These are phyloP conservation scores for Stramonita haemastoma DNA, from an alignment of 2,888 invertebrate species.

Conservation along the genomic window DNA sequence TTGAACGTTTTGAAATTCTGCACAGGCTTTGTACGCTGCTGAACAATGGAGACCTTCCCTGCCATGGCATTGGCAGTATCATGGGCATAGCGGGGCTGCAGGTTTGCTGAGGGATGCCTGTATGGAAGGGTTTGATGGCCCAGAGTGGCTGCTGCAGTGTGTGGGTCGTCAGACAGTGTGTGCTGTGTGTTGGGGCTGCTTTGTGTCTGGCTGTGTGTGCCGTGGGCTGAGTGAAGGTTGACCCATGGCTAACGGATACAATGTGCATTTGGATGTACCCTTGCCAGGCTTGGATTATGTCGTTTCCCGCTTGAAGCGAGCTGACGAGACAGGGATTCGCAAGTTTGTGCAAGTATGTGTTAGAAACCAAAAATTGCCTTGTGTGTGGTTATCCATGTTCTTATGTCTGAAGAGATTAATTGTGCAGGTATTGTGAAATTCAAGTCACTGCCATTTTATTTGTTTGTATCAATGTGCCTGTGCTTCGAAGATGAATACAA, in stretches of 20 bases:
- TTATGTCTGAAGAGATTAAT: no score
- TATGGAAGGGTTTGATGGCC: neutral
- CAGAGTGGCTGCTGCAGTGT: neutral
- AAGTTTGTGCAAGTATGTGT: slow-evolving; percentile 51
- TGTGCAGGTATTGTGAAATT: no score
- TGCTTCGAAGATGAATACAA: no score
- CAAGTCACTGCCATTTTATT: no score
- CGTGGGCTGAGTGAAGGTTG: neutral
- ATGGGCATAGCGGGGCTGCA: no score
- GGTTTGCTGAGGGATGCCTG: neutral
- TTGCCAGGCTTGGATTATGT: slow-evolving; percentile 60
- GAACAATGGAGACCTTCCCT: no score
- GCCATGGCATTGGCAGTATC: no score
- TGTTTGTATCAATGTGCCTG: no score
- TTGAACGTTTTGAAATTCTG: no score
- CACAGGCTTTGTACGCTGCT: no score
- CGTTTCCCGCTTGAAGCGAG: slow-evolving; percentile 50
- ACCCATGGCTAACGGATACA: slow-evolving; percentile 64
- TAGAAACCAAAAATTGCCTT: neutral
- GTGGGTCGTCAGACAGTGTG: neutral
- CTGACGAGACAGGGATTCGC: slow-evolving; percentile 46
- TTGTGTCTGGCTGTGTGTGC: neutral
- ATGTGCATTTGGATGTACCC: slow-evolving; percentile 56
- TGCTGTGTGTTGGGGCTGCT: neutral
- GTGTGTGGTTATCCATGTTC: neutral